A percentile compares a stretch with the other conserved stretches of the same genome.
These are phyloP conservation scores for Falco biarmicus DNA, from an alignment of 2,797 vertebrate genomes.

Conservation along the genomic window DNA sequence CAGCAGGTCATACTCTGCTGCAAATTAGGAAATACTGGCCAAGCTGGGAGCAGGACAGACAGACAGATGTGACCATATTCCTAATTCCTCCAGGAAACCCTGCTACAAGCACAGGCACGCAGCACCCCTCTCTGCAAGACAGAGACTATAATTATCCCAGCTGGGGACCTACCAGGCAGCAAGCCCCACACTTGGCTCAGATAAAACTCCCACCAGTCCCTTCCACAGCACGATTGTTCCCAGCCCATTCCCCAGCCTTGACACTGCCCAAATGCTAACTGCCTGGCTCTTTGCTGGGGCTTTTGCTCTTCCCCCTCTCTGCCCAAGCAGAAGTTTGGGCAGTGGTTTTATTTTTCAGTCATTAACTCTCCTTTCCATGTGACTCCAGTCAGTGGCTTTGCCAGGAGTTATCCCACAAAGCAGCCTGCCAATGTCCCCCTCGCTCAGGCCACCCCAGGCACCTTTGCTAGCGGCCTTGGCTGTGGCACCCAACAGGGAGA, in stretches of 20 bases:
- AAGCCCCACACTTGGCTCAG: background rate
- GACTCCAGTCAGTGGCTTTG: background rate
- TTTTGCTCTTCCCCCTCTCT: background rate
- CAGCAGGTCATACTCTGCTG: background rate
- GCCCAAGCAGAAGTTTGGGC: background rate
- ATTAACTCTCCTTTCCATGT: background rate
- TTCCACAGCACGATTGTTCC: background rate
- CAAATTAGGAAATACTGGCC: background rate
- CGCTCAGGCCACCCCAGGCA: background rate
- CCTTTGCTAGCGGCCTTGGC: background rate
- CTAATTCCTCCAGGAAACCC: background rate
- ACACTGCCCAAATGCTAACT: background rate
- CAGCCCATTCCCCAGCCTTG: background rate
- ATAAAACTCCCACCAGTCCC: background rate
- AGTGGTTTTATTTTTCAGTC: background rate
- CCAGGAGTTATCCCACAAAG: background rate
- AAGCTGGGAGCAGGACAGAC: background rate
- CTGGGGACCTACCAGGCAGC: background rate
- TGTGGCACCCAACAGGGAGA: accelerated
- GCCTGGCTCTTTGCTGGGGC: background rate
- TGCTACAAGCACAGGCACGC: background rate
- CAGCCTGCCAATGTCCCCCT: background rate
- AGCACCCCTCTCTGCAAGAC: background rate
- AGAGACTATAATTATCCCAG: background rate
- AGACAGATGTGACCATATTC: background rate